Conservation (phyloP, 2,113 vertebrate genomes). For the Gymnarchus niloticus region DNA sequence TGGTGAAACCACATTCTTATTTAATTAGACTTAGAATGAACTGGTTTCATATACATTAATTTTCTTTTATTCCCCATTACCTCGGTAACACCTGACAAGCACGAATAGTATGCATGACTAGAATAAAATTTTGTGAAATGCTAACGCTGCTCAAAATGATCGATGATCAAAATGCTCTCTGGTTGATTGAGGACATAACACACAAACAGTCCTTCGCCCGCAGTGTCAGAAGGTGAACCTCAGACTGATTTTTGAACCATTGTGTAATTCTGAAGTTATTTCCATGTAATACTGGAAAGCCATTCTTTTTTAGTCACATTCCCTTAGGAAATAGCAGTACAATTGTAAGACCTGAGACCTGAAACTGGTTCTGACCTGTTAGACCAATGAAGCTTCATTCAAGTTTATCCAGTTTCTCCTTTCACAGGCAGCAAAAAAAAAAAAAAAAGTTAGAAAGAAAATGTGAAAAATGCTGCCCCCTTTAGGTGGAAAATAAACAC, state of each 20-base stretch:
- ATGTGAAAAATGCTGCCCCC: conserved; percentile 11
- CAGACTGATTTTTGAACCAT: not conserved
- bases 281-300: conserved; percentile 6
- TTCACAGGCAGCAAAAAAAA: not conserved
- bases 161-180: not conserved
- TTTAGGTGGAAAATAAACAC: not conserved
- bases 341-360: not conserved
- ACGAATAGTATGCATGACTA: not conserved
- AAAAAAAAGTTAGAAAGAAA: not conserved
- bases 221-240: not conserved
- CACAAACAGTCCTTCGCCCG: not conserved
- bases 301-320: conserved; percentile 6
- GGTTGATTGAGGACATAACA: not conserved
- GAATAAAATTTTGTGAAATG: not conserved
- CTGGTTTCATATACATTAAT: conserved; percentile 4
- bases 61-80: not conserved
- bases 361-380: conserved; percentile 16
- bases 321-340: not conserved
- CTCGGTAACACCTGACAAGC: not conserved
- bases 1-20: not conserved
- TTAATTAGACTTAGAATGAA: conserved; percentile 2
- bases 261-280: not conserved
- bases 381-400: not conserved
- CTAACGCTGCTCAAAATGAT: not conserved
- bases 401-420: conserved; percentile 8